A percentile compares a stretch with the other conserved stretches of the same genome.
Conservation (phyloP, 2,113 vertebrate species). For the Danionella cerebrum region DNA sequence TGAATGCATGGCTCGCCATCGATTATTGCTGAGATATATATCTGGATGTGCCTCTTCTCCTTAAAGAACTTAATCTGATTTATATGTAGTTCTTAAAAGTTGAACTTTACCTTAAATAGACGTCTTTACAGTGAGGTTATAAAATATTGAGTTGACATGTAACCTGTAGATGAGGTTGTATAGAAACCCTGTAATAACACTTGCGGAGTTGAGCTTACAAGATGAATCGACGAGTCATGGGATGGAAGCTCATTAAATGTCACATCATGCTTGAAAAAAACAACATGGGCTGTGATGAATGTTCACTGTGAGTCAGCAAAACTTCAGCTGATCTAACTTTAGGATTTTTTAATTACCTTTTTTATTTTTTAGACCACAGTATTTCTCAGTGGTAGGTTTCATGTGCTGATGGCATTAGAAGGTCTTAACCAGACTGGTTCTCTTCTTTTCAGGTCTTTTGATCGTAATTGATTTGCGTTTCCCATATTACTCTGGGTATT, state of each 20-base stretch:
- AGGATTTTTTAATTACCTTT: neutral
- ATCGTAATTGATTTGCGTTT: neutral
- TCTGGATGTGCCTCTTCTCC: too few relatives aligned
- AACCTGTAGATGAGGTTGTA: neutral
- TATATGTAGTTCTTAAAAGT: too few relatives aligned
- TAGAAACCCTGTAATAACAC: slow-evolving; percentile 15
- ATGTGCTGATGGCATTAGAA: too few relatives aligned
- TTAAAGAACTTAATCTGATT: too few relatives aligned
- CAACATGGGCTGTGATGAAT: slow-evolving; percentile 24
- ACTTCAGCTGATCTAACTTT: slow-evolving; percentile 30
- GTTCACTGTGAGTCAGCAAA: slow-evolving; percentile 32
- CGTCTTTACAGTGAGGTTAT: neutral
- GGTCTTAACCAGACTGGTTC: too few relatives aligned
- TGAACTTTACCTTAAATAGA: neutral
- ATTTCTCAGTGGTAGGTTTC: too few relatives aligned
- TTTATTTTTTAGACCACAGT: too few relatives aligned
- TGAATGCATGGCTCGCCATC: too few relatives aligned
- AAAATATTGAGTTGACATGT: too few relatives aligned
- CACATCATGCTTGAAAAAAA: slow-evolving; percentile 28
- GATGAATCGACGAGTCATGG: slow-evolving; percentile 7
- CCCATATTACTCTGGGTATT: too few relatives aligned
- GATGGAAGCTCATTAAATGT: slow-evolving; percentile 38
- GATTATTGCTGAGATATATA: too few relatives aligned
- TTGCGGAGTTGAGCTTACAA: slow-evolving; percentile 3
- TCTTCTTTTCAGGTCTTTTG: neutral